Percentiles rank a stretch among this genome's conserved stretches.
Conservation (phyloP, 1,140 invertebrate species). For the Listronotus oregonensis region DNA sequence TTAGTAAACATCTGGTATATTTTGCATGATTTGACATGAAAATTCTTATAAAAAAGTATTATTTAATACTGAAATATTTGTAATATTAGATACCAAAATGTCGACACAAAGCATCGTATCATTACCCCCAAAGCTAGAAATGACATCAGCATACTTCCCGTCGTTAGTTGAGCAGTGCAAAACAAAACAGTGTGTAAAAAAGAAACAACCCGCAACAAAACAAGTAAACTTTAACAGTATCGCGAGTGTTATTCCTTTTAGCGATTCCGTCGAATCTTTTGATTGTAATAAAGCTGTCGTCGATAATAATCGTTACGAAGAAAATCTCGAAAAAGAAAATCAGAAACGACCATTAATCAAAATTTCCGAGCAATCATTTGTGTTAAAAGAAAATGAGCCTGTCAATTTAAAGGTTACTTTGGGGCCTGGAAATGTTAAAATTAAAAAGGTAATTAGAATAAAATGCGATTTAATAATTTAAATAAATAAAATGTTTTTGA, state of each 20-base stretch:
- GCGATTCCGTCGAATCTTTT: conserved; percentile 9
- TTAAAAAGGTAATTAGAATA: conserved; percentile 25
- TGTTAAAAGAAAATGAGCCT: conserved; percentile 39
- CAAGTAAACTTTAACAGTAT: conserved; percentile 33
- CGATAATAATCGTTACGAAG: neutral
- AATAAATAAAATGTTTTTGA: no score
- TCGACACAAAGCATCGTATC: conserved; percentile 49
- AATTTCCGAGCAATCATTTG: conserved; percentile 46
- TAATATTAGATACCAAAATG: no score
- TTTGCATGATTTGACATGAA: no score
- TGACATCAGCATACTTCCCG: conserved; percentile 41
- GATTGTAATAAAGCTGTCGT: conserved; percentile 3
- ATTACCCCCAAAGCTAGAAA: conserved; percentile 44
- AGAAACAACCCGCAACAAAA: conserved; percentile 18
- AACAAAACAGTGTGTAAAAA: conserved; percentile 1
- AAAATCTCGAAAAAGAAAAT: conserved; percentile 1
- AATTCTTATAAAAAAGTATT: no score
- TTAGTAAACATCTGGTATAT: no score
- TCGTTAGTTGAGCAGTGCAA: conserved; percentile 14
- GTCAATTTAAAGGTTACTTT: conserved; percentile 52
- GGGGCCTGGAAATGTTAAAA: neutral
- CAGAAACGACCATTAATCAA: conserved; percentile 33
- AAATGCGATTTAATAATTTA: no score
- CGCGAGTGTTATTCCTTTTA: conserved; percentile 25
- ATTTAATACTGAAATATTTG: no score